Evolutionary conservation across 2,113 vertebrate species (phyloP), one percentile per base, ranked within the genome.

Genomic region (Crocuta crocuta): DNA sequence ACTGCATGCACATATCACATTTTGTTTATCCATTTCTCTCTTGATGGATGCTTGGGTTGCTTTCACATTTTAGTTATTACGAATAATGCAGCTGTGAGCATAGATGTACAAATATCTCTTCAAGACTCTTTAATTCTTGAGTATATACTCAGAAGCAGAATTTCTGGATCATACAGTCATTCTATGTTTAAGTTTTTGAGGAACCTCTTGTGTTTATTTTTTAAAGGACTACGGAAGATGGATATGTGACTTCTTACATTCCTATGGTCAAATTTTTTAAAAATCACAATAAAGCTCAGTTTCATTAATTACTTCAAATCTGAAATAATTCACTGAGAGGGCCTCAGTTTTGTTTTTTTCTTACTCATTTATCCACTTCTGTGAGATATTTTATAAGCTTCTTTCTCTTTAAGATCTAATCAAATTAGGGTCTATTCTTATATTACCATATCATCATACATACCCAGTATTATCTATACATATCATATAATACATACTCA

Each of bases 1-100:
- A 23, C 13, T n/a, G 31, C 33, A 13, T 0, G 1, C 3, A 6
- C 5, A 65, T 7, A 7, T 65, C n/a, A 5, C 35, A 43, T 28
- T 88, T 83, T 23, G 16, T 55, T 45, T 19, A 9, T n/a, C 21
- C 39, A 2, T 28, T 50, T 58, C 21, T 50, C 17, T 24, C 7
- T 8, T 26, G 39, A 1, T 33, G 33, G 28, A 50, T n/a, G 26
- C 4, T n/a, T 23, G 4, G 5, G 13, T 19, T 53, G 28, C 61
- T 78, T 65, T 35, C 12, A 33, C 17, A 5, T 79, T 66, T 84
- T 55, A 4, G 43, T 55, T 39, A 15, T 35, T 78, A 45, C 15
- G 28, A 68, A 35, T 50, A 31, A 70, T 0, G 7, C 81, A 61
- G 50, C n/a, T 4, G 0, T 16, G 74, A 78, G 53, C 15, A 61